These are phyloP conservation scores for Neoarius graeffei DNA, from an alignment of 2,113 vertebrate species.

Conservation along the genomic window DNA sequence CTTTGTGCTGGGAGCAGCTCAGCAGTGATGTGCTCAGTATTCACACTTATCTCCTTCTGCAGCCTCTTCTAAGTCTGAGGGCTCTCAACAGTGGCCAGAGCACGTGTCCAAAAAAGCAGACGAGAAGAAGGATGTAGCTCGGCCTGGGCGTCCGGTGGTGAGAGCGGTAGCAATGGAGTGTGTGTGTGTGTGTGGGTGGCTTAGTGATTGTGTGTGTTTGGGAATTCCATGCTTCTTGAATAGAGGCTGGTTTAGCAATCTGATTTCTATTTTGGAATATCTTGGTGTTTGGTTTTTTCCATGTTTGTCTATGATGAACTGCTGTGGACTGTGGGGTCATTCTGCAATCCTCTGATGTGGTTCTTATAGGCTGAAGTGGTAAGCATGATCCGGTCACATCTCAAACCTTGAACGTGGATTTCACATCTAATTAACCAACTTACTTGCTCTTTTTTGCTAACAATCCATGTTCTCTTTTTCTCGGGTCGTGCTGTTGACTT, in stretches of 20 bases:
- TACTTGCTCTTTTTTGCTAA: constrained; percentile 37
- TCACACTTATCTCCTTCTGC: constrained; percentile 56
- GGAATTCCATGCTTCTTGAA: not conserved
- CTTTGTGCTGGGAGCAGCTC: not conserved
- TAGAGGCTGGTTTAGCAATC: not conserved
- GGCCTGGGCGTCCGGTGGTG: constrained; percentile 87
- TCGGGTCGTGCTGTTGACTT: constrained; percentile 21
- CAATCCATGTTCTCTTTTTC: constrained; percentile 45
- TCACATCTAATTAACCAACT: constrained; percentile 43
- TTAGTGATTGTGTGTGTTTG: not conserved
- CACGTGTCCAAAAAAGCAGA: constrained; percentile 85
- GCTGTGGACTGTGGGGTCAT: constrained; percentile 36
- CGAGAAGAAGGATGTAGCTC: constrained; percentile 87
- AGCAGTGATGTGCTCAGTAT: constrained; percentile 39
- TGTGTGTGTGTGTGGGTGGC: not conserved
- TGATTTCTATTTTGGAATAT: not conserved
- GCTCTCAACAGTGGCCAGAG: constrained; percentile 87
- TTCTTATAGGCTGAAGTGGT: constrained; percentile 70
- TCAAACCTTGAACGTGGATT: constrained; percentile 3
- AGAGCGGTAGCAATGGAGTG: constrained; percentile 61
- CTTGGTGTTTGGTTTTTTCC: constrained; percentile 4
- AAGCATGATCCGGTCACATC: constrained; percentile 56
- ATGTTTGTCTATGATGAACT: constrained; percentile 38
- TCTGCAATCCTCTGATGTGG: constrained; percentile 57
- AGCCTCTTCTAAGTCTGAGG: constrained; percentile 96